Evolutionary conservation across 2,797 vertebrate species (phyloP).

Genomic region (Pelochelys cantorii): DNA sequence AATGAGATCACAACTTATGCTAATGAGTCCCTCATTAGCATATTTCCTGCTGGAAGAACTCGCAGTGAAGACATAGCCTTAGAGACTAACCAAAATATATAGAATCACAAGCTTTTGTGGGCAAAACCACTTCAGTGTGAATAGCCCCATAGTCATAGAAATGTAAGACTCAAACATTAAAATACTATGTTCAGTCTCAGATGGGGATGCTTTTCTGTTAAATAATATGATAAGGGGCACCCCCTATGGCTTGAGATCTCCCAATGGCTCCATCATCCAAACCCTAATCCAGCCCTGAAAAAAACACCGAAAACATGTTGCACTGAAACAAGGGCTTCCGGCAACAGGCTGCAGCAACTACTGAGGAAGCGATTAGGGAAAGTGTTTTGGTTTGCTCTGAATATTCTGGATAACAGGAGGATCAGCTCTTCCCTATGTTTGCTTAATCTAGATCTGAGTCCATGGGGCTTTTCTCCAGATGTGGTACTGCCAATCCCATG

Average conservation of each 20-base stretch:
- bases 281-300: not conserved
- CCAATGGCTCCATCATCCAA: not conserved
- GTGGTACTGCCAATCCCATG: not conserved
- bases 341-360: not conserved
- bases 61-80: no score
- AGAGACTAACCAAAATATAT: no score
- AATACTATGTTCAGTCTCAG: not conserved
- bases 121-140: not conserved
- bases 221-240: not conserved
- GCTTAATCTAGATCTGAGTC: rapidly evolving
- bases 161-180: not conserved
- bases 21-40: no score
- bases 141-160: not conserved
- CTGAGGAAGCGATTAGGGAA: not conserved
- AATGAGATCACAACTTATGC: no score
- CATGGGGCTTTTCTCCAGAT: rapidly evolving
- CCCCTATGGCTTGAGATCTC: not conserved
- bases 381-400: not conserved
- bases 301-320: not conserved
- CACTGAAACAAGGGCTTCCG: not conserved
- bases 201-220: not conserved
- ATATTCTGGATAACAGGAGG: not conserved
- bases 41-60: no score
- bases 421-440: not conserved
- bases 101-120: no score